These are phyloP conservation scores for Tipula helvola DNA, from an alignment of 2,888 invertebrate species.

Conservation along the genomic window DNA sequence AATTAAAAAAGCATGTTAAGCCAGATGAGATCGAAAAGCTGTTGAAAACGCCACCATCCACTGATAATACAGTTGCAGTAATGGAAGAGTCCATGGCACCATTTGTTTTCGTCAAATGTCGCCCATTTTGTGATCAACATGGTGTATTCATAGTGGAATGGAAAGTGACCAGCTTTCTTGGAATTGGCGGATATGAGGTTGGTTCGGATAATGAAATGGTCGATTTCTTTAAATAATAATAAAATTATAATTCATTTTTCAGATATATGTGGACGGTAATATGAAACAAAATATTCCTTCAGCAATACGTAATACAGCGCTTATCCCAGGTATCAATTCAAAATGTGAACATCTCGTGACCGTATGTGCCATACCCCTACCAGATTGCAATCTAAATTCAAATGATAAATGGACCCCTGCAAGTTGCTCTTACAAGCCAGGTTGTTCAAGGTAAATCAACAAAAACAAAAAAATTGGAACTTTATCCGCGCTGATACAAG, in stretches of 20 bases:
- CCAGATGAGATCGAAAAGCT: background rate
- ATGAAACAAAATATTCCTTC: conserved; percentile 28
- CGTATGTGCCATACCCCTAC: conserved; percentile 23
- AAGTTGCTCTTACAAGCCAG: background rate
- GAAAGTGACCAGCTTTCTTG: conserved; percentile 25
- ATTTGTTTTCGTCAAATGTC: background rate
- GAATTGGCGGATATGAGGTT: conserved; percentile 31
- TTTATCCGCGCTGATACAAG: background rate
- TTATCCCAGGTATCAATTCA: conserved; percentile 27
- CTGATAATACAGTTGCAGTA: background rate
- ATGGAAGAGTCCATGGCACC: background rate
- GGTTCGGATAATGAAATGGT: background rate
- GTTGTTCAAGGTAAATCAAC: background rate
- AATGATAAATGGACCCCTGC: conserved; percentile 5
- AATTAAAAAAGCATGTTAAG: background rate
- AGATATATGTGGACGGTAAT: conserved; percentile 31
- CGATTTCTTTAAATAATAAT: background rate
- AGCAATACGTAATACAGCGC: conserved; percentile 26
- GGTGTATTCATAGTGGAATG: conserved; percentile 28
- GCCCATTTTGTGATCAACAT: conserved; percentile 10
- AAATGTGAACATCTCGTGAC: conserved; percentile 25
- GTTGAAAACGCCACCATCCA: background rate
- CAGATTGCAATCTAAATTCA: conserved; percentile 13
- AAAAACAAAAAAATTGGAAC: background rate
- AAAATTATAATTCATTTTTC: background rate